A percentile compares a stretch with the other conserved stretches of the same genome.
These are phyloP conservation scores for Drosophila leontia DNA, from an alignment of 1,140 invertebrate genomes.

Conservation along the genomic window DNA sequence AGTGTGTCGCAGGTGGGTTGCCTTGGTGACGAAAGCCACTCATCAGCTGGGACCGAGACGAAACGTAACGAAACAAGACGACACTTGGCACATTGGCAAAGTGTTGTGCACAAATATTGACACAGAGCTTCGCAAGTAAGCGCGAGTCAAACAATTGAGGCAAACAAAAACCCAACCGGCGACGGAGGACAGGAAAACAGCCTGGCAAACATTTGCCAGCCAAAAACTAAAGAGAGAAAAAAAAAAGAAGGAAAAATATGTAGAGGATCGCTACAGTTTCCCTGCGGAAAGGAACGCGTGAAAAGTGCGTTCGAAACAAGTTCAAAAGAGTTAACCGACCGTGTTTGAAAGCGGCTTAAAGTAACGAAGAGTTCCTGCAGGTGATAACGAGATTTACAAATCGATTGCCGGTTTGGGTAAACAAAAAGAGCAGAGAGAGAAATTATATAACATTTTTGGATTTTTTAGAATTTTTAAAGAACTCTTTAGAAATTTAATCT, in stretches of 20 bases:
- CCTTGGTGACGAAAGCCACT: conserved; percentile 15
- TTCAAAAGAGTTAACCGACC: conserved; percentile 66
- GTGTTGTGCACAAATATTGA: conserved; percentile 80
- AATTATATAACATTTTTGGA: background rate
- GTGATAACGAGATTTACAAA: conserved; percentile 83
- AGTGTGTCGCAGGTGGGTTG: background rate
- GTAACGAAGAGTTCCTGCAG: conserved; percentile 26
- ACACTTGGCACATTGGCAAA: conserved; percentile 81
- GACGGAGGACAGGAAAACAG: conserved; percentile 45
- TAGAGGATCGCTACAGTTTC: conserved; percentile 40
- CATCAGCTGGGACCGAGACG: conserved; percentile 26
- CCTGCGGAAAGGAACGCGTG: conserved; percentile 44
- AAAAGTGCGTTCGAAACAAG: conserved; percentile 56
- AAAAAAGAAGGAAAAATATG: background rate
- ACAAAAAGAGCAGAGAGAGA: conserved; percentile 25
- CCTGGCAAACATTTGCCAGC: conserved; percentile 36
- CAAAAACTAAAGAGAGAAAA: conserved; percentile 25
- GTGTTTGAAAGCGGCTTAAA: conserved; percentile 74
- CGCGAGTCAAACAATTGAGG: conserved; percentile 78
- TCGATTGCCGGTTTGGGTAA: conserved; percentile 73
- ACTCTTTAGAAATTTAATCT: background rate
- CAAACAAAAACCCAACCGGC: conserved; percentile 50
- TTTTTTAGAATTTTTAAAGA: background rate
- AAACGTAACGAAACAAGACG: conserved; percentile 30
- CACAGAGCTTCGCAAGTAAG: conserved; percentile 79